phyloP scores from a whole-genome alignment of 2,113 vertebrate genomes.

The Prolemur simus region DNA sequence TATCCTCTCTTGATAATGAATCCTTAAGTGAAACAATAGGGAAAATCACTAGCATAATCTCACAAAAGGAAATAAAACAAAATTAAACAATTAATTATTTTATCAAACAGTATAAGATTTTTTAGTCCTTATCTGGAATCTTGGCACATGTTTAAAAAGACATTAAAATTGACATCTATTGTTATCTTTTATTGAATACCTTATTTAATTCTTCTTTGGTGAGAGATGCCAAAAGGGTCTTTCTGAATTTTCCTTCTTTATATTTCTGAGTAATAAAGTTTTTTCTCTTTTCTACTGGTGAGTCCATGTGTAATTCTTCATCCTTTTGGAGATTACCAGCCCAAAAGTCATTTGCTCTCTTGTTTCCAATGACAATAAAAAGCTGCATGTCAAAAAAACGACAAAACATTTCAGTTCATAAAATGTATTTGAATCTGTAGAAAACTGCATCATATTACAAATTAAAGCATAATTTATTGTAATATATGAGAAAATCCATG shows the following conservation, averaged over 20 bases:
- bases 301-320: conserved; percentile 88
- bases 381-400: conserved; percentile 83
- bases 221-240: conserved; percentile 81
- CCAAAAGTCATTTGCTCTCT: conserved; percentile 95
- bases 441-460: not conserved
- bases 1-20: not conserved
- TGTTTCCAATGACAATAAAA: conserved; percentile 95
- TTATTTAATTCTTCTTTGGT: conserved; percentile 92
- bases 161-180: not conserved
- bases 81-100: not conserved
- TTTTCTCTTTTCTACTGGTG: conserved; percentile 89
- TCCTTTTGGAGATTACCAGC: conserved; percentile 91
- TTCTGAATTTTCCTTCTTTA: conserved; percentile 93
- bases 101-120: not conserved
- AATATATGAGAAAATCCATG: not conserved
- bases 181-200: conserved; percentile 82
- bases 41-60: not conserved
- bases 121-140: not conserved
- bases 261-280: conserved; percentile 94
- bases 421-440: not conserved
- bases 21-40: not conserved
- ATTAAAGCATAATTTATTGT: not conserved
- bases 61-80: not conserved
- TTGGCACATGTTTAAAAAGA: not conserved
- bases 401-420: not conserved